Conservation (phyloP, 2,797 vertebrate species). For the Macroramphosus scolopax region DNA sequence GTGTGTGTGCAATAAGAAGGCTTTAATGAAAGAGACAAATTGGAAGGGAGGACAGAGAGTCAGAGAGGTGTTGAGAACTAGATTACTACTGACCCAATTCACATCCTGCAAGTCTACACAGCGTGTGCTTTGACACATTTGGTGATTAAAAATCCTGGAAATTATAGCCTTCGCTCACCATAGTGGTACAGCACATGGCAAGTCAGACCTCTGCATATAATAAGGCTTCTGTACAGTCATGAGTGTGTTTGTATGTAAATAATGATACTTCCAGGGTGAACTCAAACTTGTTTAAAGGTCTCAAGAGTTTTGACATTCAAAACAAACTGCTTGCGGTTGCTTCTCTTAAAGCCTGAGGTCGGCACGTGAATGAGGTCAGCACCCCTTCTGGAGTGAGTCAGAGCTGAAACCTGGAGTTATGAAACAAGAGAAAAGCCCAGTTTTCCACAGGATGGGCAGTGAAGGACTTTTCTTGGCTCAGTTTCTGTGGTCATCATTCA, state of each 20-base stretch:
- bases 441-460: constrained; percentile 50
- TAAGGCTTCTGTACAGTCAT: background rate
- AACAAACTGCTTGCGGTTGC: constrained; percentile 53
- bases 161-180: background rate
- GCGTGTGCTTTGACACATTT: constrained; percentile 9
- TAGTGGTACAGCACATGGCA: too few species aligned
- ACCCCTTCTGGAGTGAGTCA: constrained; percentile 32
- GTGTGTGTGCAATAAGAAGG: constrained; percentile 28
- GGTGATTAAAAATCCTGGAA: constrained; percentile 14
- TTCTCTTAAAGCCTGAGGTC: constrained; percentile 37
- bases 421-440: constrained; percentile 49
- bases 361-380: constrained; percentile 63
- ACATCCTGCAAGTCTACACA: constrained; percentile 14
- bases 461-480: constrained; percentile 54
- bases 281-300: constrained; percentile 18
- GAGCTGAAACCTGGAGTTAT: constrained; percentile 50
- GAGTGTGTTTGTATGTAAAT: constrained; percentile 15
- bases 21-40: constrained; percentile 35
- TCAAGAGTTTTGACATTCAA: constrained; percentile 45
- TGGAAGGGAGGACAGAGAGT: constrained; percentile 51
- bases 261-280: constrained; percentile 3
- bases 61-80: constrained; percentile 28
- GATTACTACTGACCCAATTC: constrained; percentile 8
- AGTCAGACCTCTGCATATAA: too few species aligned
- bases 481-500: constrained; percentile 45